Percentiles rank a stretch among this genome's conserved stretches.
These are phyloP conservation scores for Phrynocephalus vlangalii DNA, from an alignment of 2,797 vertebrate genomes.

Conservation along the genomic window DNA sequence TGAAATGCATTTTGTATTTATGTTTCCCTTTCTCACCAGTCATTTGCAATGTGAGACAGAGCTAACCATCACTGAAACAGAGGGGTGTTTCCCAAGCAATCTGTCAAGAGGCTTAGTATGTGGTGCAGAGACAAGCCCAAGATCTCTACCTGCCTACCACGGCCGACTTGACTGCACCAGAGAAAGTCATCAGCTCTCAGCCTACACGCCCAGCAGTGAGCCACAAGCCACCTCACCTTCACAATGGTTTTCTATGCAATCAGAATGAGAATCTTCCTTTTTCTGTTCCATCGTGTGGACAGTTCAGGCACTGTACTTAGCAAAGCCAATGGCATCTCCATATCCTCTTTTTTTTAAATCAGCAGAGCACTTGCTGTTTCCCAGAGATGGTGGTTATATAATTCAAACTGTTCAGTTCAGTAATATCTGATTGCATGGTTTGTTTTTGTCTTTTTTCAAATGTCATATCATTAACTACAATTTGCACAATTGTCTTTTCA, in stretches of 20 bases:
- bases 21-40: background rate
- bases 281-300: background rate
- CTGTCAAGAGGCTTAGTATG: background rate
- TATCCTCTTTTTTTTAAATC: background rate
- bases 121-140: background rate
- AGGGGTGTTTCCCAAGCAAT: background rate
- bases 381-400: background rate
- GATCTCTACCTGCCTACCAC: background rate
- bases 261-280: background rate
- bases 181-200: too few species aligned
- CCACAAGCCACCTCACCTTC: background rate
- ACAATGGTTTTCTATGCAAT: background rate
- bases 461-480: background rate
- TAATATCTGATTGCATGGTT: background rate
- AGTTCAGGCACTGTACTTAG: slow-evolving; percentile 15
- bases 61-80: background rate
- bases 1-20: background rate
- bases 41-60: too few species aligned
- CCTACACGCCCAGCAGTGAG: background rate
- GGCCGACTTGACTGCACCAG: background rate
- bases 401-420: background rate
- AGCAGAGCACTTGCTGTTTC: background rate
- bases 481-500: background rate
- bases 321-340: background rate
- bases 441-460: background rate